Evolutionary conservation across 2,888 invertebrate genomes (phyloP), one percentile per base, ranked within the genome.

Genomic region (Ceriagrion tenellum): DNA sequence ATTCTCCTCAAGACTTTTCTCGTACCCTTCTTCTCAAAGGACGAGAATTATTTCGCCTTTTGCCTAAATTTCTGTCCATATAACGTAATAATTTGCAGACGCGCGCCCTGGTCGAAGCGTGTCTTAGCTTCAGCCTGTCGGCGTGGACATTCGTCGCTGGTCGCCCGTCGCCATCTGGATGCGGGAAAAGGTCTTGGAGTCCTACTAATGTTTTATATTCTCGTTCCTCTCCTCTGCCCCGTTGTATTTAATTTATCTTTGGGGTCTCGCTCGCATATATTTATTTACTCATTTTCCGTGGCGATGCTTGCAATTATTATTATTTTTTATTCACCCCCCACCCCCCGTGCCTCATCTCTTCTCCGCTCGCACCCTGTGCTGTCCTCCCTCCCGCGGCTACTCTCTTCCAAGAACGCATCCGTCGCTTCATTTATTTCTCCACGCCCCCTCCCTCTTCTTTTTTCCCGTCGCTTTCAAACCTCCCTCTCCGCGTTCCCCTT

Each of bases 341-440:
- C n/a, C n/a, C n/a, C n/a, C 74, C 30, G 12, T 81, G 40, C 47
- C 40, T 59, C 90, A 10, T 23, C 88, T 26, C 69, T 8, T 69
- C 10, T 55, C 89, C 10, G 55, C 89, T 26, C 18, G 35, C 90
- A 40, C 59, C 63, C 93, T 23, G 93, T 40, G 93, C 69, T 69
- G 40, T 69, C 93, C 93, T 91, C 93, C n/a, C 93, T 91, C 93
- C 69, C 93, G 69, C 93, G 93, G 93, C 93, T 69, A 74, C 35
- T 69, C 63, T 35, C 93, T 93, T 93, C 93, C 47, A 47, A 93
- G 93, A 93, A 93, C 93, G 93, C 93, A 91, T 91, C 89, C 89
- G 55, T 13, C 55, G 89, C 89, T 89, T 89, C 89, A 55, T 55
- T 55, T 89, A 8, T 89, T 55, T 81, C 81, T 35, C 35, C 30